Percentiles rank a stretch among this genome's conserved stretches.
Evolutionary conservation across 64 coral and sea anemone species (phyloP).

Genomic region (Montipora capricornis): DNA sequence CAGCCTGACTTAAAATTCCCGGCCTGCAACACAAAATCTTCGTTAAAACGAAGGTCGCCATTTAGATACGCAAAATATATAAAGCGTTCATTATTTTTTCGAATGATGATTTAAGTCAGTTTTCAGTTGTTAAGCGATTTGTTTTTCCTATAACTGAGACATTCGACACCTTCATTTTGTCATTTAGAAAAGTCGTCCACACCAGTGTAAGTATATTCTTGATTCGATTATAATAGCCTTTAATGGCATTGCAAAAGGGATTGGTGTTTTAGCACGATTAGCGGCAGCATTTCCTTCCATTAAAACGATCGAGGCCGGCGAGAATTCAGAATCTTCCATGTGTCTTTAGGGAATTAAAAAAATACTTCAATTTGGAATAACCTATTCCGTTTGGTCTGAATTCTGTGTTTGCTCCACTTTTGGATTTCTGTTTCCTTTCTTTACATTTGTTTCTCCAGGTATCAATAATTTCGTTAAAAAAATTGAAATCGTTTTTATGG

Average conservation of each 20-base stretch:
- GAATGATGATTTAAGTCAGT: not conserved
- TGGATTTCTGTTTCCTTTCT: too few relatives aligned
- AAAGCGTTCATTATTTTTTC: not conserved
- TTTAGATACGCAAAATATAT: too few relatives aligned
- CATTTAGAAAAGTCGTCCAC: not conserved
- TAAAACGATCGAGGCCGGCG: not conserved
- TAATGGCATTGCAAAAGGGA: constrained; percentile 1
- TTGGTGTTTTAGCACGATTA: not conserved
- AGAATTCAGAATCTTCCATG: too few relatives aligned
- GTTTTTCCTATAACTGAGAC: not conserved
- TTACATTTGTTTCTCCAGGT: too few relatives aligned
- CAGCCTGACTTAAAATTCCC: too few relatives aligned
- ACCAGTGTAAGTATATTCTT: constrained; percentile 26
- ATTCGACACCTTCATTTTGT: not conserved
- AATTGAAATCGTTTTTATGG: not conserved
- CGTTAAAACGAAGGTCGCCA: not conserved
- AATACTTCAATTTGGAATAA: too few relatives aligned
- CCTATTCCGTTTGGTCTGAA: too few relatives aligned
- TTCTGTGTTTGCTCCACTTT: too few relatives aligned
- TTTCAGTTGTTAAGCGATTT: not conserved
- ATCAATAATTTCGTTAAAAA: too few relatives aligned
- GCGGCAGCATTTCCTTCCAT: not conserved
- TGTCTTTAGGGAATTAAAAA: too few relatives aligned
- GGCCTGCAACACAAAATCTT: not conserved
- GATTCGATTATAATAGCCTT: constrained; percentile 40